These are phyloP conservation scores for Mactra quadrangularis DNA, from an alignment of 1,140 invertebrate genomes.

Conservation along the genomic window DNA sequence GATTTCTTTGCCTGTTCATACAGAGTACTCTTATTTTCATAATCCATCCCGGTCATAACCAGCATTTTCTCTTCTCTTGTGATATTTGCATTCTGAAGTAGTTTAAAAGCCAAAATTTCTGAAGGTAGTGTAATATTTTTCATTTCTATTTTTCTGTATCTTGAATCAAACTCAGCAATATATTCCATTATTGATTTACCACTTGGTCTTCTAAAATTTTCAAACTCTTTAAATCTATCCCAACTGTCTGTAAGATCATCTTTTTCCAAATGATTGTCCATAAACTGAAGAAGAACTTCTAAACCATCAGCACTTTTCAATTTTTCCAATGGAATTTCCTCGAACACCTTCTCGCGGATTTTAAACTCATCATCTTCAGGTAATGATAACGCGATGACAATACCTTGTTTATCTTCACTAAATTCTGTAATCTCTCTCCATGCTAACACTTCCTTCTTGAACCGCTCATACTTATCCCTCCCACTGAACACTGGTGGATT, in stretches of 20 bases:
- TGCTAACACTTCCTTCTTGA: no score
- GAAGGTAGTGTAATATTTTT: constrained; percentile 63
- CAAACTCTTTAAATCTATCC: constrained; percentile 63
- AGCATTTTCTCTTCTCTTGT: constrained; percentile 66
- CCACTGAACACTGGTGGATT: no score
- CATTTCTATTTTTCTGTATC: constrained; percentile 63
- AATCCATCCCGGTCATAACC: constrained; percentile 66
- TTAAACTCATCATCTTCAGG: no score
- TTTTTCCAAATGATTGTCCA: constrained; percentile 62
- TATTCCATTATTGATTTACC: no score
- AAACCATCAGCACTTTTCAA: no score
- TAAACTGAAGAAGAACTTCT: constrained; percentile 50
- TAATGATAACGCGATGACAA: no score
- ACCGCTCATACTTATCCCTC: no score
- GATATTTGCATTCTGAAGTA: constrained; percentile 65
- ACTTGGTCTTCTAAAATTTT: constrained; percentile 47
- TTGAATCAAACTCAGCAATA: constrained; percentile 40
- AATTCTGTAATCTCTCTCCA: no score
- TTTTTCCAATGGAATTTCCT: no score
- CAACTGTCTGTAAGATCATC: constrained; percentile 57
- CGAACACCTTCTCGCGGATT: constrained; percentile 8
- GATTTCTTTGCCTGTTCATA: no score
- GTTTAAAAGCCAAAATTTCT: constrained; percentile 67
- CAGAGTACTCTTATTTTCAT: no score
- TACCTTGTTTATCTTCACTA: no score